Base-by-base conservation (phyloP, 2,888 invertebrate genomes). In the Lissonota sp. region DNA sequence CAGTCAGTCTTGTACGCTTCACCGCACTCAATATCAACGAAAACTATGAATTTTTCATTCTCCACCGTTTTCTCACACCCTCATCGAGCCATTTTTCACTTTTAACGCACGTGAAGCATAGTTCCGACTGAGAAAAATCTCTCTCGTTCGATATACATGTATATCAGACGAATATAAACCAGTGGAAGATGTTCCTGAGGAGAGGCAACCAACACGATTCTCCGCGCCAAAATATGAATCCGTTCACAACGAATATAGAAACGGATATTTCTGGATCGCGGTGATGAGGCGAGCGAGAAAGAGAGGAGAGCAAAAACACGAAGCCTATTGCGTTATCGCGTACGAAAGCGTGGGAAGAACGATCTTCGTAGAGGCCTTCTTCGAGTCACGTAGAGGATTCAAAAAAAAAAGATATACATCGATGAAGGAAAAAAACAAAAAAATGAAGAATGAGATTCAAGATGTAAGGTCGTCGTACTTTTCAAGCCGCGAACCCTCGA, bases 191-290 rank as follows among this genome's bases (percentile, higher is more conserved):
- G 67, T 75, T 69, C n/a, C 62, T 58, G 58, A 58, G 66, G 66
- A 63, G 46, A 74, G 70, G 70, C 76, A 62, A 74, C 44, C 57
- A 76, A 76, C 74, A 67, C 74, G n/a, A 6, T 44, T 51, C 83
- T 64, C 81, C 83, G 83, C 82, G 83, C 87, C 87, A 89, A 90
- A 91, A 91, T 91, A 90, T 92, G 90, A 90, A 89, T 91, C 86
- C 88, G 86, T 87, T 89, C 87, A 88, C 26, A 89, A 90, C 90
- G 88, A 90, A 92, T 92, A 91, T 92, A 92, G 91, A 88, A 86
- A 84, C 83, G 66, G 91, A 84, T 92, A 92, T 92, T 92, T 92
- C 87, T 87, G 90, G 90, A 91, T 79, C 85, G 79, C 75, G 73
- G 72, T 69, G 82, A 82, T 74, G 80, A 82, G 76, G 26, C 26